Percentiles rank a stretch among this genome's conserved stretches.
phyloP scores from a whole-genome alignment of 2,113 vertebrate genomes.

The Galemys pyrenaicus region DNA sequence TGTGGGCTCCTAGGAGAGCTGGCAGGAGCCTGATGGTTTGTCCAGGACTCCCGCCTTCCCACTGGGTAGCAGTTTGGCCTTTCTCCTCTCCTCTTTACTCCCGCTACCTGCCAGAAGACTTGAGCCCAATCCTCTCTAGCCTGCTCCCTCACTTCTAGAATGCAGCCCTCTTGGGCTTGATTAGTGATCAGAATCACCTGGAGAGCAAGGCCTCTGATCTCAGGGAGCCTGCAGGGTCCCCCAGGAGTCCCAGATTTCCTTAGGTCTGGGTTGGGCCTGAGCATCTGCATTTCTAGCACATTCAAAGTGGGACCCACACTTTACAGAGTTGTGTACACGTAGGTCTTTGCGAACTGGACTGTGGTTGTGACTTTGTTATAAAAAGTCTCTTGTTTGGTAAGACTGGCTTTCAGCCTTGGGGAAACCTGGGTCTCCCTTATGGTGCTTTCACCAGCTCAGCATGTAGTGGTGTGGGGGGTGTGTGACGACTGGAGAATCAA shows the following conservation, averaged over 20 bases:
- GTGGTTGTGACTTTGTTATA: background rate
- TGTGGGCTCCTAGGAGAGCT: no score
- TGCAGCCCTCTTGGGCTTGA: background rate
- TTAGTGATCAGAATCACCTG: rapidly evolving
- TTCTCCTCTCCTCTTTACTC: background rate
- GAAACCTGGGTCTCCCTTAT: no score
- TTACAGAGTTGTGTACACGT: rapidly evolving
- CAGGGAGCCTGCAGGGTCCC: rapidly evolving
- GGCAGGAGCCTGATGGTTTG: no score
- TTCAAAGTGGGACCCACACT: no score
- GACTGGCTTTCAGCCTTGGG: background rate
- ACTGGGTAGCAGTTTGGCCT: background rate
- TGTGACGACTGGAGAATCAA: background rate
- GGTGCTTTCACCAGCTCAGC: background rate
- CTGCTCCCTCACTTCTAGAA: background rate
- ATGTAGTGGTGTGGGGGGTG: no score
- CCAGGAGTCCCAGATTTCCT: background rate
- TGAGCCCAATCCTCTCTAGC: no score
- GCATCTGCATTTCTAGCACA: background rate
- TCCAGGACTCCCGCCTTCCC: no score
- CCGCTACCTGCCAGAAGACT: no score
- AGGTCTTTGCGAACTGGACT: background rate
- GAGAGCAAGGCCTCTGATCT: background rate
- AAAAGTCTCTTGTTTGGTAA: background rate
- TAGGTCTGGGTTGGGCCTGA: background rate